phyloP scores from a whole-genome alignment of 1,140 invertebrate genomes.

The Eumaeus atala region DNA sequence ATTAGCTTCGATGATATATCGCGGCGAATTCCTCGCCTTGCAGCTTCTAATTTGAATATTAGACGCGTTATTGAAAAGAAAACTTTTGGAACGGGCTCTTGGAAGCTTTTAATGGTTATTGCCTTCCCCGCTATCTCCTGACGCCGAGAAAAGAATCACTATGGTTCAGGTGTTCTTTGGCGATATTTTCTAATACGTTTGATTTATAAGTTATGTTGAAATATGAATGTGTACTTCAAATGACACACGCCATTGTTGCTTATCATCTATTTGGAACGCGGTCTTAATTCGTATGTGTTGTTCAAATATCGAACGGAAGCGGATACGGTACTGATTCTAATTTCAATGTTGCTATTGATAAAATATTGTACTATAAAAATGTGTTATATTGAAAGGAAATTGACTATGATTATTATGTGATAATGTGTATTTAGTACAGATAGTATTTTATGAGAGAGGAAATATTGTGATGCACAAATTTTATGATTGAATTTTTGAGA shows the following conservation, averaged over 20 bases:
- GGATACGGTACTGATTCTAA: conserved; percentile 71
- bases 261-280: conserved; percentile 48
- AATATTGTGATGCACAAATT: too few relatives aligned
- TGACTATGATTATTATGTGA: conserved; percentile 49
- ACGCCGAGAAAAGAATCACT: conserved; percentile 37
- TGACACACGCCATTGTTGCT: conserved; percentile 23
- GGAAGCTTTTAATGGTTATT: conserved; percentile 70
- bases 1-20: conserved; percentile 70
- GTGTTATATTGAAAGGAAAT: conserved; percentile 66
- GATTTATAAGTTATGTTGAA: conserved; percentile 7
- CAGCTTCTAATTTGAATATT: conserved; percentile 71
- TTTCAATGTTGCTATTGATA: conserved; percentile 70
- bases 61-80: conserved; percentile 73
- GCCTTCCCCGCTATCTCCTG: conserved; percentile 53
- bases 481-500: too few relatives aligned
- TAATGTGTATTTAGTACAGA: neutral
- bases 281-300: conserved; percentile 61
- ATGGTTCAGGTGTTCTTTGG: conserved; percentile 49
- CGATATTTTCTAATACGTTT: conserved; percentile 13
- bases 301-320: conserved; percentile 71
- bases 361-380: conserved; percentile 55
- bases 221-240: conserved; percentile 1
- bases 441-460: too few relatives aligned
- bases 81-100: conserved; percentile 61
- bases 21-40: conserved; percentile 54